Percentiles rank a stretch among this genome's conserved stretches.
These are phyloP conservation scores for Felis chaus DNA, from an alignment of 2,113 vertebrate species.

Conservation along the genomic window DNA sequence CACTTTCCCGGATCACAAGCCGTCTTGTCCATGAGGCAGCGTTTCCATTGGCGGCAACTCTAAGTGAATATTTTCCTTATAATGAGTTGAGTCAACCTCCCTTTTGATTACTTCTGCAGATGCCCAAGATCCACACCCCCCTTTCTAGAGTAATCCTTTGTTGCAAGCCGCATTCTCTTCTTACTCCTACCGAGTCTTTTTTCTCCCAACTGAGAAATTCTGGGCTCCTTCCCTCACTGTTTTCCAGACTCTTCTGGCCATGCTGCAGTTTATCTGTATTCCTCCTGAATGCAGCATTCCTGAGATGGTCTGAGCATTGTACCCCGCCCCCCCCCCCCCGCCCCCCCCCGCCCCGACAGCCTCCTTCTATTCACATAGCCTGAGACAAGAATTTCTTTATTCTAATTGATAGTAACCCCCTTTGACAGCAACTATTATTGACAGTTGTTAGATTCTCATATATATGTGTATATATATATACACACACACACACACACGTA, in stretches of 20 bases:
- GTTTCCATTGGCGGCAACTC: not conserved
- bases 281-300: not conserved
- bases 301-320: not conserved
- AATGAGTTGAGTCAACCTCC: not conserved
- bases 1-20: not conserved
- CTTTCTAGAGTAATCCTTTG: not conserved
- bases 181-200: not conserved
- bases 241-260: not conserved
- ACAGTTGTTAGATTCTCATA: not conserved
- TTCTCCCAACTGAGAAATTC: not conserved
- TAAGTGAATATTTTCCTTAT: not conserved
- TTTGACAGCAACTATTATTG: accelerated
- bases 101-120: not conserved
- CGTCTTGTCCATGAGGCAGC: not conserved
- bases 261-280: not conserved
- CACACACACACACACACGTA: too few species aligned
- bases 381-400: not conserved
- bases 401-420: not conserved
- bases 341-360: not conserved
- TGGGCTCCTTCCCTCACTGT: not conserved
- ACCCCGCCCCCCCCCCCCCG: too few species aligned
- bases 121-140: not conserved
- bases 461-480: too few species aligned
- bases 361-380: not conserved
- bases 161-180: not conserved